Percentiles rank a stretch among this genome's conserved stretches.
Conservation (phyloP, 2,113 vertebrate genomes). For the Trochalopteron elliotii region DNA sequence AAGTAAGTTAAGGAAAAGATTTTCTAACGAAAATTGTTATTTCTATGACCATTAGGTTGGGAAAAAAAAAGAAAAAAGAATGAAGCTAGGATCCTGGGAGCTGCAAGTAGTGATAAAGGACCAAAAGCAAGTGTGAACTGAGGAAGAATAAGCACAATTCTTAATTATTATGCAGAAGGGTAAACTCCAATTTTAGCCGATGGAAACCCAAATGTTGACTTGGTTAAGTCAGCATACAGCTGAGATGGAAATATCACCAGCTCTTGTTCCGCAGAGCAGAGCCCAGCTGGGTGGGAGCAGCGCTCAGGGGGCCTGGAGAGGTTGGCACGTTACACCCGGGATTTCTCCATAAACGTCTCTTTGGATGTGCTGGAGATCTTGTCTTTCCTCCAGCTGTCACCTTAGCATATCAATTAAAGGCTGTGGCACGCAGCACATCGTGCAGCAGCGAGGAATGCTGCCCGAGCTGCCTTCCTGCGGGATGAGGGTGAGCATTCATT, state of each 20-base stretch:
- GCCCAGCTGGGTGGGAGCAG: background rate
- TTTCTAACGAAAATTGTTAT: background rate
- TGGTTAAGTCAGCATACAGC: background rate
- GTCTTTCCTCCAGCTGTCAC: background rate
- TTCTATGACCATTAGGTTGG: background rate
- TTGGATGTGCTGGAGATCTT: background rate
- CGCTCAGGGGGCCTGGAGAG: rapidly evolving
- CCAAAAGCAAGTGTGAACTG: background rate
- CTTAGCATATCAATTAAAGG: background rate
- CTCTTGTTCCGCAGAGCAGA: background rate
- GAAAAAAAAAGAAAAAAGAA: background rate
- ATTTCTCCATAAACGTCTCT: background rate
- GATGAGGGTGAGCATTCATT: background rate
- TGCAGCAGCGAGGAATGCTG: background rate
- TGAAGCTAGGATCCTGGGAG: background rate
- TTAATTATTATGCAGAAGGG: background rate
- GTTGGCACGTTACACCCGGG: background rate
- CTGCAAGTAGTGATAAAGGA: background rate
- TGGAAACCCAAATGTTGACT: background rate
- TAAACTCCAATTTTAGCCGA: background rate
- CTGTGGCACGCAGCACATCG: background rate
- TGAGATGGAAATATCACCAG: rapidly evolving
- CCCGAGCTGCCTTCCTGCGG: conserved; percentile 34
- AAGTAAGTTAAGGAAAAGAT: background rate
- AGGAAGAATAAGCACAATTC: background rate